Base-by-base conservation (phyloP, 2,797 vertebrate species). In the Sebastes reedi region DNA sequence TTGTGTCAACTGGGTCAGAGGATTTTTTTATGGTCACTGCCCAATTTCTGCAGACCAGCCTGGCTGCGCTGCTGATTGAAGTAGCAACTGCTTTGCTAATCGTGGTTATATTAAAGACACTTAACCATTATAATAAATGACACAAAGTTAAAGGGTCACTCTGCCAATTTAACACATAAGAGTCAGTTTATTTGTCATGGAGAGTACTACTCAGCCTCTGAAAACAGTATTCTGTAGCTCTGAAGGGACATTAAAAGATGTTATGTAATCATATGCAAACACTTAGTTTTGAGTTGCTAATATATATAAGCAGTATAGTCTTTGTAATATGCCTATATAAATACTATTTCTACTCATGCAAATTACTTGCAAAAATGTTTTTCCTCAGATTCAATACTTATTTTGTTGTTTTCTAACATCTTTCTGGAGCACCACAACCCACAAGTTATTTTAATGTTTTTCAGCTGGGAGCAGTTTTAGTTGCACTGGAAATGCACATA, bases 1-100 rank as follows among this genome's bases (percentile, higher is more conserved):
- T 56, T 79, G 62, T 84, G 80, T 82, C 87, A 87, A 85, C 36
- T 89, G 75, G 87, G 86, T 82, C 84, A 87, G 77, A 81, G 75
- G 62, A 73, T 78, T 72, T 84, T 72, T 79, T 88, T 75, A 80
- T 86, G 88, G 91, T 85, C 84, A 75, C 77, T 88, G 80, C 75
- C 64, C 72, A 76, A 46, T 83, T 87, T 84, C 36, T 79, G 36
- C 65, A 81, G 74, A 82, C 39, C 27, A 39, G 64, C 14, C 78
- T 30, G 66, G 72, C 78, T 74, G 75, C 61, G 8, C 46, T 4
- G 60, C 67, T 71, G 68, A 82, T 54, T 78, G 54, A 65, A 80
- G 68, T 32, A 66, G 29, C 75, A 64, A 79, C 50, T 75, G 80
- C 4, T 62, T 55, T 11, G 59, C 79, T 76, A 71, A 84, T 83